Conservation (phyloP, 2,797 vertebrate species). For the Alectoris magna region DNA sequence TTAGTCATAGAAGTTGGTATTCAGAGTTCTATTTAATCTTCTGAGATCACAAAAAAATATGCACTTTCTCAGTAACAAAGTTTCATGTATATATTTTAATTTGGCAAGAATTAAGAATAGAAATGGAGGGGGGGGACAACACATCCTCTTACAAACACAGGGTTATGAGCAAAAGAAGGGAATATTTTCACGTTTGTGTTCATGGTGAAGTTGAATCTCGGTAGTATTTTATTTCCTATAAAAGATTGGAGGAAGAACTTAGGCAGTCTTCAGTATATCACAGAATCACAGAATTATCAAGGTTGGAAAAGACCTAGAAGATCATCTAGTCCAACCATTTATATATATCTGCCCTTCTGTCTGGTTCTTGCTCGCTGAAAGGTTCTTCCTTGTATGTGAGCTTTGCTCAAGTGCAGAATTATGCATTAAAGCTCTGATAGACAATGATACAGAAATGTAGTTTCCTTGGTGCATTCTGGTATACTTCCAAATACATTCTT, state of each 20-base stretch:
- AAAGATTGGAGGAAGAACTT: neutral
- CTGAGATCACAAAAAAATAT: neutral
- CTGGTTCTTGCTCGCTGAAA: neutral
- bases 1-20: conserved; percentile 8
- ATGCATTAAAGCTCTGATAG: neutral
- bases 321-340: too few species aligned
- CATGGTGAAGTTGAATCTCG: neutral
- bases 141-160: neutral
- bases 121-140: neutral
- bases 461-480: neutral
- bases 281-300: too few species aligned
- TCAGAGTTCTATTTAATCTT: neutral
- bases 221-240: neutral
- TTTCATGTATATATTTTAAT: neutral
- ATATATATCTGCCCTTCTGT: neutral
- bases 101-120: neutral
- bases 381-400: neutral
- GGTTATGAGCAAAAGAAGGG: neutral
- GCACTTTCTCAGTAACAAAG: neutral
- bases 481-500: neutral
- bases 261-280: neutral
- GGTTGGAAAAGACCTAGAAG: too few species aligned
- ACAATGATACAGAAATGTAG: neutral
- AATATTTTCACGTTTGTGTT: neutral
- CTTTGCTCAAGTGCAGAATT: neutral